phyloP scores from a whole-genome alignment of 2,888 invertebrate species.

The Troides aeacus region DNA sequence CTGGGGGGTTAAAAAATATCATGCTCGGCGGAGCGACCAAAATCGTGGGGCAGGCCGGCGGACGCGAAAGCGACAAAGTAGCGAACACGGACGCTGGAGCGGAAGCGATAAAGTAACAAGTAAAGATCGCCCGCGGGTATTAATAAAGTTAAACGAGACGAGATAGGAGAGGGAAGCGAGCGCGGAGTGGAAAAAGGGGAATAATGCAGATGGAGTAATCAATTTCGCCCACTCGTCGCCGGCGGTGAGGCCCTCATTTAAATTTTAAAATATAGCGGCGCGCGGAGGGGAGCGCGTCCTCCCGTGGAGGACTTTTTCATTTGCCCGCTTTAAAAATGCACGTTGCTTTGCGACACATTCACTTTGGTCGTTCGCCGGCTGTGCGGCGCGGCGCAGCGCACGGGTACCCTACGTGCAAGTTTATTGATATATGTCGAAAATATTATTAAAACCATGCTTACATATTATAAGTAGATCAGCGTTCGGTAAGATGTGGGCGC shows the following conservation, averaged over 20 bases:
- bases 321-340: conserved; percentile 77
- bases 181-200: conserved; percentile 75
- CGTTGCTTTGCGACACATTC: conserved; percentile 72
- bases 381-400: neutral
- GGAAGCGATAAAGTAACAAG: conserved; percentile 38
- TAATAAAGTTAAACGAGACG: conserved; percentile 75
- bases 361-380: conserved; percentile 61
- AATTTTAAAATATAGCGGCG: conserved; percentile 76
- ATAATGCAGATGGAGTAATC: conserved; percentile 80
- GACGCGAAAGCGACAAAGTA: conserved; percentile 26
- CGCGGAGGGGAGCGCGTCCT: conserved; percentile 46
- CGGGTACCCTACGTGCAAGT: neutral
- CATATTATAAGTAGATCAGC: no score
- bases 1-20: conserved; percentile 69
- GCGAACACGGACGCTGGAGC: conserved; percentile 34
- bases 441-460: neutral
- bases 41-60: conserved; percentile 36
- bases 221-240: conserved; percentile 76
- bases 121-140: conserved; percentile 46
- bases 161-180: conserved; percentile 67
- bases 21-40: conserved; percentile 71
- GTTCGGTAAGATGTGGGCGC: no score
- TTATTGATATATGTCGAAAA: neutral
- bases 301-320: conserved; percentile 77
- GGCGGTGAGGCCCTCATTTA: conserved; percentile 75